A percentile compares a stretch with the other conserved stretches of the same genome.
Conservation (phyloP, 35 echinoderm and acorn worm genomes). For the Stichopus chloronotus region DNA sequence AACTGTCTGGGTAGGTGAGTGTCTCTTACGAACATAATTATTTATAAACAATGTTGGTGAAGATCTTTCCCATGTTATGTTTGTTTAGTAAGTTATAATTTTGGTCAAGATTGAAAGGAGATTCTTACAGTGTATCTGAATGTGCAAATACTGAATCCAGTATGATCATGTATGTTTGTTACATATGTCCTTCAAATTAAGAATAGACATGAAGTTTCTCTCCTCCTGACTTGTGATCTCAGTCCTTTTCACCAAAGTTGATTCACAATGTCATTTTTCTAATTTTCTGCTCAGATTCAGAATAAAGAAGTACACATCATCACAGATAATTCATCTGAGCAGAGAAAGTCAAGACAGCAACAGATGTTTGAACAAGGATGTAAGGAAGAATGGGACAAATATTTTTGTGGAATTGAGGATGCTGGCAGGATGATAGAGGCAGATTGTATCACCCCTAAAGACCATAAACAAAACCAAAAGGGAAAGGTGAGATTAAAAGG, state of each 20-base stretch:
- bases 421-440: conserved; percentile 41
- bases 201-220: too few relatives aligned
- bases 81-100: too few relatives aligned
- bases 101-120: too few relatives aligned
- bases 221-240: too few relatives aligned
- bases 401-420: conserved; percentile 53
- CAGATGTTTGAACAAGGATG: conserved; percentile 37
- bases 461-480: conserved; percentile 21
- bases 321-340: neutral
- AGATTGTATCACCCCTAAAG: neutral
- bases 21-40: too few relatives aligned
- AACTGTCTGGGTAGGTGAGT: too few relatives aligned
- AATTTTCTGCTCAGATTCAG: neutral
- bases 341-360: conserved; percentile 48
- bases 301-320: conserved; percentile 42
- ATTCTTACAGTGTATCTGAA: too few relatives aligned
- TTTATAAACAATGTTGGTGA: too few relatives aligned
- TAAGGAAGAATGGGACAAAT: conserved; percentile 47
- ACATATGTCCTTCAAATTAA: too few relatives aligned
- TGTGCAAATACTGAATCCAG: too few relatives aligned
- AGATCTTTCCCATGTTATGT: too few relatives aligned
- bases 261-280: neutral
- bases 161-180: too few relatives aligned
- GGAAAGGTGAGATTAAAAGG: conserved; percentile 15
- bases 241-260: neutral